Base-by-base conservation (phyloP, 2,888 invertebrate genomes). In the Autographa gamma region DNA sequence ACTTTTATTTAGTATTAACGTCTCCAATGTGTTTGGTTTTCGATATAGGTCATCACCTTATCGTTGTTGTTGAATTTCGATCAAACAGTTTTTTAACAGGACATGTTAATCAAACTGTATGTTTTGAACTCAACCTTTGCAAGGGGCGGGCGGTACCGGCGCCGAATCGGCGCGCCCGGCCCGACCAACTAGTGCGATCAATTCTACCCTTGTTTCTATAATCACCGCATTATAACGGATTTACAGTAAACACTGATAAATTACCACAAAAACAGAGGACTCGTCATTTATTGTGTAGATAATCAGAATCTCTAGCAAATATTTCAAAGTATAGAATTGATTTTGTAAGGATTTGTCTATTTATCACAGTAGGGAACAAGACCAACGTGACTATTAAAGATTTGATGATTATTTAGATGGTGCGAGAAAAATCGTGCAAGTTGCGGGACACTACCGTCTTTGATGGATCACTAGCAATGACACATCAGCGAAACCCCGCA, bases 121-220 rank as follows among this genome's bases (percentile, higher is more conserved):
- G 66, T 70, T 80, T 76, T 73, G 8, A 8, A 73, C 58, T 66
- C 64, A 79, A 79, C 78, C 76, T 74, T 85, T 79, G 79, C 77
- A 74, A 73, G 71, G 79, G 71, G 66, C 72, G 71, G 62, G 74
- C 67, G 79, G 82, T 85, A 80, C 58, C 69, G 83, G 85, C 83
- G 89, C 90, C 90, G 82, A 76, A 61, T 67, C 59, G 81, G 71
- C 80, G 82, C 71, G 71, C 80, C 82, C 80, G 82, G 38, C 56
- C 81, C 78, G 69, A 68, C 69, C 62, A 59, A 69, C 77, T 64
- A 76, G 65, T 75, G 69, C 87, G 85, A 90, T 90, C 89, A 87
- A 89, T 89, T 87, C 84, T 75, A 77, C 76, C 86, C 83, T 77
- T 81, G 83, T 86, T 86, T 82, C 75, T 77, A 74, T 76, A 80